Evolutionary conservation across 2,888 invertebrate species (phyloP), one percentile per base, ranked within the genome.

Genomic region (Eupithecia exiguata): DNA sequence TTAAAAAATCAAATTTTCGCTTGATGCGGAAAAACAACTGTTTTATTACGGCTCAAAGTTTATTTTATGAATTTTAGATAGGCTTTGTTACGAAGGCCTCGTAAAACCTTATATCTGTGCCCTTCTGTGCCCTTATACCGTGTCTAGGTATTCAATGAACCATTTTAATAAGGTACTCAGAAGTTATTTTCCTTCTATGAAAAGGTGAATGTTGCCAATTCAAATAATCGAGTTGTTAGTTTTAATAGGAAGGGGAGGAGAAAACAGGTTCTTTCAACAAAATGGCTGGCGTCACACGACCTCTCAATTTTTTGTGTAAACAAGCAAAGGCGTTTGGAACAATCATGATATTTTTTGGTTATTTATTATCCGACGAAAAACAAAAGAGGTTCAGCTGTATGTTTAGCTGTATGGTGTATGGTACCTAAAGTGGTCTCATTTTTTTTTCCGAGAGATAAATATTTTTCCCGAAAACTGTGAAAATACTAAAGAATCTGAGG

Each of bases 61-160:
- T 71, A 76, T 76, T 76, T 75, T 76, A 76, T 76, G 75, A 76
- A 76, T 73, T 76, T 76, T 69, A 73, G 73, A 73, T 76, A 76
- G 65, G 73, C 65, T 30, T 63, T 69, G 70, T 78, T 75, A 78
- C 76, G 71, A 70, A 30, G 53, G 21, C 40, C 62, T 76, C 79
- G 71, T 78, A 78, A 79, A 79, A 78, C 76, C 49, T 78, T 78
- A 79, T 77, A 71, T 71, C 76, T 74, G 36, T 16, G 63, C 63
- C 63, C 63, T 63, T 62, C 69, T 63, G 61, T 68, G 67, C 74
- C 71, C 53, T 10, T 63, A 70, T 43, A 61, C 70, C 74, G 70
- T 69, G 63, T 65, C 68, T 63, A 70, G 71, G 73, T 77, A 65
- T 62, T 68, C 75, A 75, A 75, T 72, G 72, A 72, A 70, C 63